Percentiles rank a stretch among this genome's conserved stretches.
Evolutionary conservation across 2,797 vertebrate genomes (phyloP).

Genomic region (Meriones psammophilus): DNA sequence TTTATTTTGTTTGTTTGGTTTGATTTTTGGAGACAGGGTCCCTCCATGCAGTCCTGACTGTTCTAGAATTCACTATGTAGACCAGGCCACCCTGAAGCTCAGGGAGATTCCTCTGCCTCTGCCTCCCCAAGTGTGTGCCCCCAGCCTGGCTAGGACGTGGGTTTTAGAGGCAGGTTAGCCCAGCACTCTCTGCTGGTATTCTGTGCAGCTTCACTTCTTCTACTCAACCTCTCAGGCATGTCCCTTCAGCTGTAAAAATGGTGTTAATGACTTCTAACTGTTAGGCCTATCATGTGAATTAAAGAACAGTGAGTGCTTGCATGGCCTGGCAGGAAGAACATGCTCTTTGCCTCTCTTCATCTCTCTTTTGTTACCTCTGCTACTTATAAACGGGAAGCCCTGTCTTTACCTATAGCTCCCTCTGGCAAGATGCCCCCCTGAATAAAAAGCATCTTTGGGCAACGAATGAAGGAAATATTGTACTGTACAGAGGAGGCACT

Average conservation of each 20-base stretch:
- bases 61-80: neutral
- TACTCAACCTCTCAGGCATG: accelerated
- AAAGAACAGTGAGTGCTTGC: no score
- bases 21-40: neutral
- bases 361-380: neutral
- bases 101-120: neutral
- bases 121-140: neutral
- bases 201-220: accelerated
- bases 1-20: neutral
- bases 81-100: neutral
- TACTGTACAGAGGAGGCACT: constrained; percentile 82
- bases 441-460: no score
- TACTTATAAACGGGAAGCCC: neutral
- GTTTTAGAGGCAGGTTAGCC: neutral
- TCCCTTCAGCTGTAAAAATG: neutral
- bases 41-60: neutral
- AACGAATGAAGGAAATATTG: accelerated
- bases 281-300: neutral
- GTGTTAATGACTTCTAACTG: accelerated
- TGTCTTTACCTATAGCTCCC: neutral
- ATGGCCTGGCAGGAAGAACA: neutral
- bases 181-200: no score
- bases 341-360: neutral
- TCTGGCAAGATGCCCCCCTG: neutral
- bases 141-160: neutral